Base-by-base conservation (phyloP, 2,888 invertebrate genomes). In the Hypomecis punctinalis region DNA sequence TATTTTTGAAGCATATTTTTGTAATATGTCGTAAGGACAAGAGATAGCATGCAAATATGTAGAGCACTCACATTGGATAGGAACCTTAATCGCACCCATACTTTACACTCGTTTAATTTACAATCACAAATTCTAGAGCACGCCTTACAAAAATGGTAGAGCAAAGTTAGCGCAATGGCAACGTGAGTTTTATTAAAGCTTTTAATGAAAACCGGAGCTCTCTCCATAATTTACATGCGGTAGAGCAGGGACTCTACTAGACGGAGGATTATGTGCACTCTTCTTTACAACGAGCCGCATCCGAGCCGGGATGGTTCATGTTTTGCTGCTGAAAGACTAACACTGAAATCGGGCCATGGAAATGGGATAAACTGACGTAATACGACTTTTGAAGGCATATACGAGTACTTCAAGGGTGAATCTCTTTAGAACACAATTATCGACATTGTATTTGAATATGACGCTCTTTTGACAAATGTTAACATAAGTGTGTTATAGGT, bases 151-250 rank as follows among this genome's bases (percentile, higher is more conserved):
- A 72, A 72, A 72, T 64, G 66, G 65, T 47, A 67, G 68, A 71
- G 65, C 52, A 56, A 60, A 45, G 49, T 58, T 46, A 52, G 49
- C 68, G 65, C 69, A 69, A 70, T 63, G 66, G 70, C 66, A 43
- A 59, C 39, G 57, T 65, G 71, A 72, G 79, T 82, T 84, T 81
- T 84, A 84, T 84, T 82, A 83, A 81, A 82, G 77, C 77, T 69
- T 84, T 81, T 88, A 86, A 88, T 88, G 83, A 86, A 77, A 85
- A 84, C 79, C 69, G 76, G 75, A 66, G 77, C 77, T 73, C 67
- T 73, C 76, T 77, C 75, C 79, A 79, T 88, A 83, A 86, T 81
- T 86, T 80, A 86, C 84, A 83, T 78, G 81, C 70, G 75, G 53
- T 65, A 76, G 76, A 75, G 48, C 63, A 2, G 39, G 35, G 42